Conservation (phyloP, 2,113 vertebrate genomes). For the Austrofundulus limnaeus region DNA sequence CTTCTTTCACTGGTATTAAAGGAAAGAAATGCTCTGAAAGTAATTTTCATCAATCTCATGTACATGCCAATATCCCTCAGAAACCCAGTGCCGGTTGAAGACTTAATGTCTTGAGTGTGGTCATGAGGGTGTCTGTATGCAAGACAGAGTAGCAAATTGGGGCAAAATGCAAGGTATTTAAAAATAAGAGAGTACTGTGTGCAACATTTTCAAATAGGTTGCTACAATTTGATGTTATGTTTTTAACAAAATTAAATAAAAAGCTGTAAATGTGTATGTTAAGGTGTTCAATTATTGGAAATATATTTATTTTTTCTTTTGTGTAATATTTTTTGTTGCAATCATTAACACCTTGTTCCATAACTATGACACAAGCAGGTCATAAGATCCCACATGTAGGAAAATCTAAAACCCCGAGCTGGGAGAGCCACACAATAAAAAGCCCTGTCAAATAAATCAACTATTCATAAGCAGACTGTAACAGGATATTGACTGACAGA, state of each 20-base stretch:
- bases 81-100: constrained; percentile 71
- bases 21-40: constrained; percentile 92
- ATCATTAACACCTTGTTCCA: no score
- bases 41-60: constrained; percentile 90
- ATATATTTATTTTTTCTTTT: constrained; percentile 28
- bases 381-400: no score
- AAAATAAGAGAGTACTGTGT: constrained; percentile 17
- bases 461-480: constrained; percentile 93
- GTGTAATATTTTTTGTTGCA: no score
- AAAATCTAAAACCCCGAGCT: constrained; percentile 80
- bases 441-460: constrained; percentile 95
- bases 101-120: constrained; percentile 79
- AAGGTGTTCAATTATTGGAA: constrained; percentile 12
- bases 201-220: neutral
- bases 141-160: constrained; percentile 38
- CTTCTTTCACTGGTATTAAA: constrained; percentile 86
- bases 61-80: constrained; percentile 84
- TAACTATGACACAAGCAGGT: no score
- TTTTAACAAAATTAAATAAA: neutral
- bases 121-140: constrained; percentile 50
- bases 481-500: constrained; percentile 87
- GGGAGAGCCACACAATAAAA: constrained; percentile 82
- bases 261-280: no score
- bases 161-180: constrained; percentile 12
- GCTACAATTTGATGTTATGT: no score